Evolutionary conservation across 2,888 invertebrate species (phyloP).

Genomic region (Stictocephala bisonia): DNA sequence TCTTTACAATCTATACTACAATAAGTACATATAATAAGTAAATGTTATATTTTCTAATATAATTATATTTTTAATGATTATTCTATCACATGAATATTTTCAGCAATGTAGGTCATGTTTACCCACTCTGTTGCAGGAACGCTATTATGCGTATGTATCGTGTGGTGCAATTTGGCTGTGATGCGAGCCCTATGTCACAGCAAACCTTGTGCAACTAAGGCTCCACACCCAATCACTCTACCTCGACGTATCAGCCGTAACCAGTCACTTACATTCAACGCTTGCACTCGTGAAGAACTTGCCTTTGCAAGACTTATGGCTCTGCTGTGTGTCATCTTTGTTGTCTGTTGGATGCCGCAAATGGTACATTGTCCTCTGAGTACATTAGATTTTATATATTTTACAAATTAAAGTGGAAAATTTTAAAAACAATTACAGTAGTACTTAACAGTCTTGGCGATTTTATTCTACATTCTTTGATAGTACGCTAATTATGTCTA

Average conservation of each 20-base stretch:
- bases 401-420: too few relatives aligned
- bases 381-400: too few relatives aligned
- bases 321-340: slow-evolving; percentile 82
- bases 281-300: slow-evolving; percentile 82
- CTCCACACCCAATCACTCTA: slow-evolving; percentile 61
- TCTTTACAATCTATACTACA: too few relatives aligned
- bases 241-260: slow-evolving; percentile 65
- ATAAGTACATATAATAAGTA: too few relatives aligned
- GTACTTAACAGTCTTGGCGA: too few relatives aligned
- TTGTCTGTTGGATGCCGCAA: slow-evolving; percentile 89
- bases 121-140: slow-evolving; percentile 42
- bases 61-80: too few relatives aligned
- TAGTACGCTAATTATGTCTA: too few relatives aligned
- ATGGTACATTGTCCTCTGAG: slow-evolving; percentile 83
- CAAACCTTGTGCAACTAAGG: slow-evolving; percentile 62
- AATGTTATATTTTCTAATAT: too few relatives aligned
- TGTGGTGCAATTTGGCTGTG: slow-evolving; percentile 85
- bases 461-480: too few relatives aligned
- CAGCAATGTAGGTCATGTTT: too few relatives aligned
- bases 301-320: slow-evolving; percentile 89
- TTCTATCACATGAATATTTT: too few relatives aligned
- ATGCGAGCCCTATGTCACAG: slow-evolving; percentile 72
- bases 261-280: slow-evolving; percentile 59
- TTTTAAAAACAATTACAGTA: too few relatives aligned
- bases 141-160: slow-evolving; percentile 76